Evolutionary conservation across 2,797 vertebrate species (phyloP).

Genomic region (Labeo calbasu): DNA sequence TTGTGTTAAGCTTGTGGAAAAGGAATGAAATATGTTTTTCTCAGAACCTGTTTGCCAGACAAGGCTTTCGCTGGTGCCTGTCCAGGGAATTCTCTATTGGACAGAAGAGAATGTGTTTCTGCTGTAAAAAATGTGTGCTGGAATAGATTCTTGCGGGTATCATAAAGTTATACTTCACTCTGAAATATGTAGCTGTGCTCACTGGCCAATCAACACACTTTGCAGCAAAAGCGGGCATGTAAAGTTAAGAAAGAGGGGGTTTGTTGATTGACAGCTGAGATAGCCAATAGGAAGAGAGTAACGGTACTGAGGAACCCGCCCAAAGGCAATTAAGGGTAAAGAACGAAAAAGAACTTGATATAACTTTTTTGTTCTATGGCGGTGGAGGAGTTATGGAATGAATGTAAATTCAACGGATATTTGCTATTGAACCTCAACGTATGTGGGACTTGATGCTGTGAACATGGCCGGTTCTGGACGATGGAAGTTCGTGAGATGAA

Average conservation of each 20-base stretch:
- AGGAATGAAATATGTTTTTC: constrained; percentile 14
- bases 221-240: constrained; percentile 47
- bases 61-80: constrained; percentile 1
- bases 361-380: constrained; percentile 71
- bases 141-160: constrained; percentile 36
- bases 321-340: constrained; percentile 87
- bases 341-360: constrained; percentile 86
- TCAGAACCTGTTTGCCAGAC: constrained; percentile 35
- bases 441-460: constrained; percentile 10
- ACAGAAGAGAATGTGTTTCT: constrained; percentile 24
- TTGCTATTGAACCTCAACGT: constrained; percentile 2
- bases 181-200: constrained; percentile 44
- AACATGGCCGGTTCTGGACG: constrained; percentile 26
- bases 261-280: constrained; percentile 70
- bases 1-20: constrained; percentile 18
- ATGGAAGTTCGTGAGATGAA: constrained; percentile 46
- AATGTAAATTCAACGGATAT: background rate
- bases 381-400: background rate
- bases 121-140: constrained; percentile 37
- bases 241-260: constrained; percentile 57
- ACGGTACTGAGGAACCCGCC: constrained; percentile 75
- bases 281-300: constrained; percentile 72
- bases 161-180: constrained; percentile 30
- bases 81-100: constrained; percentile 47
- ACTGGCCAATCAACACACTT: constrained; percentile 48